A percentile compares a stretch with the other conserved stretches of the same genome.
Evolutionary conservation across 2,113 vertebrate species (phyloP).

Genomic region (Psophia crepitans): DNA sequence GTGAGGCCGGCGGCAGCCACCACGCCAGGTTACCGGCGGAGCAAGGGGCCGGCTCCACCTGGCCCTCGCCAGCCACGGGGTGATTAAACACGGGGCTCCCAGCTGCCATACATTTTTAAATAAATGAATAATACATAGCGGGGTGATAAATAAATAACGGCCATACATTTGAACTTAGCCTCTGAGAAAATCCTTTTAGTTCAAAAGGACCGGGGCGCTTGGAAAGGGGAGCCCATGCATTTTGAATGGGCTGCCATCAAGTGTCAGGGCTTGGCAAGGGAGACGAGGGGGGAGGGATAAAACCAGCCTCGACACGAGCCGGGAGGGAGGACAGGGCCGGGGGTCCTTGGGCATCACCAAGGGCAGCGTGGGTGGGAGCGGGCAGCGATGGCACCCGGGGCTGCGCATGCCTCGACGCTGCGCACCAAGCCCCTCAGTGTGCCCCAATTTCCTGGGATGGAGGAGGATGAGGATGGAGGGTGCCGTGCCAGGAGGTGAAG

Average conservation of each 20-base stretch:
- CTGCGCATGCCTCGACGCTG: not conserved
- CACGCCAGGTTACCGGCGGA: not conserved
- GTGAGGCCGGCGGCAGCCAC: not conserved
- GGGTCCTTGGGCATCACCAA: not conserved
- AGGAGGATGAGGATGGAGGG: not conserved
- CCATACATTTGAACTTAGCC: slow-evolving; percentile 60
- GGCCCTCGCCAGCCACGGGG: not conserved
- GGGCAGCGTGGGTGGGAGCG: not conserved
- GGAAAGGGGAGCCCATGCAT: slow-evolving; percentile 36
- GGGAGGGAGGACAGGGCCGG: rapidly evolving
- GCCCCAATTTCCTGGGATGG: rapidly evolving
- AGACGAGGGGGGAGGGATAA: not conserved
- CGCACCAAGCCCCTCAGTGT: not conserved
- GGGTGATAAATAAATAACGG: slow-evolving; percentile 66
- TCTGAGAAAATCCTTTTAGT: slow-evolving; percentile 64
- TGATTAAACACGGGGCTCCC: slow-evolving; percentile 41
- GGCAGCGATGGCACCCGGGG: not conserved
- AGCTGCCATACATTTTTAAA: slow-evolving; percentile 69
- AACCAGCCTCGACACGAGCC: not conserved
- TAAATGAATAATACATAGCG: slow-evolving; percentile 66
- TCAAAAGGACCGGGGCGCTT: slow-evolving; percentile 42
- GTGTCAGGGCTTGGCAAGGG: slow-evolving; percentile 7
- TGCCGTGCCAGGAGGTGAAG: not conserved
- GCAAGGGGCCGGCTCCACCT: slow-evolving; percentile 7
- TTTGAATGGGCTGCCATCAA: slow-evolving; percentile 44